A percentile compares a stretch with the other conserved stretches of the same genome.
These are phyloP conservation scores for Crenuchus spilurus DNA, from an alignment of 2,797 vertebrate genomes.

Conservation along the genomic window DNA sequence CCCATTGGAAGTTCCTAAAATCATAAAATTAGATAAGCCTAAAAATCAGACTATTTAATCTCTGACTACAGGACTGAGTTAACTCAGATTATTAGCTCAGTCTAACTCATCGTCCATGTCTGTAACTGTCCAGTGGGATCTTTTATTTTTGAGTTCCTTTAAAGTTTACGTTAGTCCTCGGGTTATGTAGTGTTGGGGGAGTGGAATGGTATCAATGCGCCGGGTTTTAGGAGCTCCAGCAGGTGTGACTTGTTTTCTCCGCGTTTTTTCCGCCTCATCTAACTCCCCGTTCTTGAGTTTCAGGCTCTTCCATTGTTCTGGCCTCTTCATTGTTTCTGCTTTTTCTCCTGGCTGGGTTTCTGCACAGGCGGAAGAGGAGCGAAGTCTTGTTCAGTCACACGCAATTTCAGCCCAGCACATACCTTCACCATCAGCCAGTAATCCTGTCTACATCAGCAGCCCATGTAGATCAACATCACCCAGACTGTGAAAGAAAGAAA, in stretches of 20 bases:
- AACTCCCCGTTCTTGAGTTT: conserved; percentile 77
- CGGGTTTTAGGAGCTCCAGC: conserved; percentile 62
- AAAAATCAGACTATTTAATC: too few species aligned
- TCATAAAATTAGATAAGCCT: too few species aligned
- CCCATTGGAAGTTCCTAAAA: too few species aligned
- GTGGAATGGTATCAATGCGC: conserved; percentile 63
- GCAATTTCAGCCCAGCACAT: conserved; percentile 48
- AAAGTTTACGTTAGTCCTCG: too few species aligned
- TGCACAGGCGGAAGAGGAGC: conserved; percentile 31
- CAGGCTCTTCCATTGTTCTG: conserved; percentile 71
- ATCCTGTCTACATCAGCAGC: neutral
- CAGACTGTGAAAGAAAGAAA: too few species aligned
- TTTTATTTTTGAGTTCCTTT: too few species aligned
- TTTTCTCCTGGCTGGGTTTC: conserved; percentile 59
- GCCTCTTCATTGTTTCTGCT: conserved; percentile 65
- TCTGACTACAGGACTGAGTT: too few species aligned
- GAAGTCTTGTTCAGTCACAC: conserved; percentile 55
- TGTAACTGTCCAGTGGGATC: too few species aligned
- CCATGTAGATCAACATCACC: too few species aligned
- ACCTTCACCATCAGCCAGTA: conserved; percentile 3
- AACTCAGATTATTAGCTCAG: too few species aligned
- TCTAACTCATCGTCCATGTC: too few species aligned
- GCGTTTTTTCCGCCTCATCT: conserved; percentile 73
- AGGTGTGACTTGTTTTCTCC: conserved; percentile 77
- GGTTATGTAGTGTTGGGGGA: conserved; percentile 64